Evolutionary conservation across 2,888 invertebrate species (phyloP).

Genomic region (Diogma glabrata): DNA sequence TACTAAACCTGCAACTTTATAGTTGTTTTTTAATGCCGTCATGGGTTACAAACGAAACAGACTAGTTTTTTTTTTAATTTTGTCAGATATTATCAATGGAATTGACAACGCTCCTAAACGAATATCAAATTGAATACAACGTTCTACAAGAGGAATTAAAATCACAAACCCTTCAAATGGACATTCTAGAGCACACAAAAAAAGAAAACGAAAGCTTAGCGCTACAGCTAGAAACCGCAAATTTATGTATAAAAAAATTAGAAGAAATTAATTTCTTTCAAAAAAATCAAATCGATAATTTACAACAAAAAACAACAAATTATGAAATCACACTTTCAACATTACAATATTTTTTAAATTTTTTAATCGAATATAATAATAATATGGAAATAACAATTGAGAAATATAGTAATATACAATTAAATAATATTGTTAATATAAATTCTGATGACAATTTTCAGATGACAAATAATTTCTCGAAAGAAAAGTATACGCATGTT

Average conservation of each 20-base stretch:
- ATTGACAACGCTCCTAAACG: slow-evolving; percentile 66
- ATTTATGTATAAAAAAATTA: slow-evolving; percentile 1
- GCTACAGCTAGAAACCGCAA: neutral
- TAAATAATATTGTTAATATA: neutral
- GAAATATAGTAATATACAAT: neutral
- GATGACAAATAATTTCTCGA: slow-evolving; percentile 3
- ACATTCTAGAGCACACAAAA: slow-evolving; percentile 42
- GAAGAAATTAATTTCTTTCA: slow-evolving; percentile 5
- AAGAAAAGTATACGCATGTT: neutral
- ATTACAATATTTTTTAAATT: neutral
- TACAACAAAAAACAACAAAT: neutral
- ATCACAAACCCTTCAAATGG: slow-evolving; percentile 58
- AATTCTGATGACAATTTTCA: neutral
- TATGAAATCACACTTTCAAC: neutral
- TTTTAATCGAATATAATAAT: slow-evolving; percentile 2
- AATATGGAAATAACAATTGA: too few species aligned
- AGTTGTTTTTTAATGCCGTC: too few species aligned
- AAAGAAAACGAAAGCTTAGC: neutral
- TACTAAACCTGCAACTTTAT: too few species aligned
- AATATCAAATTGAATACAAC: slow-evolving; percentile 90
- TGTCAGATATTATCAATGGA: slow-evolving; percentile 51
- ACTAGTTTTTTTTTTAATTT: neutral
- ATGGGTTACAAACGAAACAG: too few species aligned
- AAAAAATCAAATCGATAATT: slow-evolving; percentile 4
- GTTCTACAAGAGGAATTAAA: slow-evolving; percentile 88